A percentile compares a stretch with the other conserved stretches of the same genome.
Evolutionary conservation across 2,888 invertebrate species (phyloP).

Genomic region (Agelastica alni): DNA sequence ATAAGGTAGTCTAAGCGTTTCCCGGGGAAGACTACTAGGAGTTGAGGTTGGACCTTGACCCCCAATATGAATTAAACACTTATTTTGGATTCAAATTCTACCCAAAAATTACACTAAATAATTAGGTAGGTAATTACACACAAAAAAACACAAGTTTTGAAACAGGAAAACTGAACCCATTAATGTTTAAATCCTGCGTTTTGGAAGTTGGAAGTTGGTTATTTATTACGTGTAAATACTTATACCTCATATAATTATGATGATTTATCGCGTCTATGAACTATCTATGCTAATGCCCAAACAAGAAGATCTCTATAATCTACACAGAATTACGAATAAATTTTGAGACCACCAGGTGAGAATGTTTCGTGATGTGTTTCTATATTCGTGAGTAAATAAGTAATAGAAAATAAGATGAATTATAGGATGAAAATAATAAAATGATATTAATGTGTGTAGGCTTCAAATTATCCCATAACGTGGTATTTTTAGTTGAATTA

Average conservation of each 20-base stretch:
- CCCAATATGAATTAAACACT: too few relatives aligned
- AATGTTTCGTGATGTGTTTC: neutral
- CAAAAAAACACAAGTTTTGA: too few relatives aligned
- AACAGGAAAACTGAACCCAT: neutral
- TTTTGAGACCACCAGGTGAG: conserved; percentile 4
- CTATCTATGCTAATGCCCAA: neutral
- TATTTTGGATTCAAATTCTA: too few relatives aligned
- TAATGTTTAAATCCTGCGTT: neutral
- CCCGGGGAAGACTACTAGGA: too few relatives aligned
- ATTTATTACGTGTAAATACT: conserved; percentile 3
- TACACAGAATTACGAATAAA: neutral
- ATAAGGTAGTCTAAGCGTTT: too few relatives aligned
- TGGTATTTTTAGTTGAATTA: too few relatives aligned
- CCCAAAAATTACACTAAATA: too few relatives aligned
- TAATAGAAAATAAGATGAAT: conserved; percentile 1
- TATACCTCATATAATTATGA: neutral
- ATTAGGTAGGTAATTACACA: too few relatives aligned
- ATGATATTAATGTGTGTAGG: neutral
- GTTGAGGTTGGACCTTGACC: too few relatives aligned
- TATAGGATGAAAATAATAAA: neutral
- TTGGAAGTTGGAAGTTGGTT: too few relatives aligned
- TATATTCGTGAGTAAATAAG: neutral
- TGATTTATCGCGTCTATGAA: neutral
- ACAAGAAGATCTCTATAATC: conserved; percentile 1
- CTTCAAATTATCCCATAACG: too few relatives aligned